These are phyloP conservation scores for Grus americana DNA, from an alignment of 2,113 vertebrate species.

Conservation along the genomic window DNA sequence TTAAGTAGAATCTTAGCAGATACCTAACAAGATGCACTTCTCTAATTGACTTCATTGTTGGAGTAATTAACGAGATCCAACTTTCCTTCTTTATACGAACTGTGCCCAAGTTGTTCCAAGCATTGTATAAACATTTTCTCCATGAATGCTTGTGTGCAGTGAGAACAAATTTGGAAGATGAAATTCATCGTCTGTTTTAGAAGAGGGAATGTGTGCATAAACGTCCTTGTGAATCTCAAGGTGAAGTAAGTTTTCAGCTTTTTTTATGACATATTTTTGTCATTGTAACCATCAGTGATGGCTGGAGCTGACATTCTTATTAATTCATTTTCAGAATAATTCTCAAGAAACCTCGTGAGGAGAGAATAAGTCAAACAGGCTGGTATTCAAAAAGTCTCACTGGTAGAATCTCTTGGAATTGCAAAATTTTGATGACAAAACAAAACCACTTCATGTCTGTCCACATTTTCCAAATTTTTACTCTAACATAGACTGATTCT, in stretches of 20 bases:
- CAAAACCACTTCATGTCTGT: neutral
- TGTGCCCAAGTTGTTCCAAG: neutral
- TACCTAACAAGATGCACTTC: conserved; percentile 30
- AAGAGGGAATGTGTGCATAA: neutral
- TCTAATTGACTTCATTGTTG: conserved; percentile 39
- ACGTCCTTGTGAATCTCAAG: neutral
- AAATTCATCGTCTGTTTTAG: neutral
- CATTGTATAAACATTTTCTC: neutral
- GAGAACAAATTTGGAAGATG: neutral
- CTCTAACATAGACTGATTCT: neutral
- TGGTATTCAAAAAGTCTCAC: neutral
- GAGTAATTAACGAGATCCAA: conserved; percentile 38
- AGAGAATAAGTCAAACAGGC: neutral
- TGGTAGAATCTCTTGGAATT: neutral
- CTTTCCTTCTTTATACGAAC: neutral
- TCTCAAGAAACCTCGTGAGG: conserved; percentile 1
- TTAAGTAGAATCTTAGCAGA: conserved; percentile 27
- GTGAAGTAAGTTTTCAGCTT: neutral
- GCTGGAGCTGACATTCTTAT: neutral
- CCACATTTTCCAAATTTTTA: neutral
- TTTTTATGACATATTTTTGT: conserved; percentile 7
- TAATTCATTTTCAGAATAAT: conserved; percentile 7
- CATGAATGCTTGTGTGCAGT: neutral
- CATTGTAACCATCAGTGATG: neutral
- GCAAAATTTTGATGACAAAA: neutral